Percentiles rank a stretch among this genome's conserved stretches.
These are phyloP conservation scores for Andinoacara biseriatus DNA, from an alignment of 2,113 vertebrate genomes.

Conservation along the genomic window DNA sequence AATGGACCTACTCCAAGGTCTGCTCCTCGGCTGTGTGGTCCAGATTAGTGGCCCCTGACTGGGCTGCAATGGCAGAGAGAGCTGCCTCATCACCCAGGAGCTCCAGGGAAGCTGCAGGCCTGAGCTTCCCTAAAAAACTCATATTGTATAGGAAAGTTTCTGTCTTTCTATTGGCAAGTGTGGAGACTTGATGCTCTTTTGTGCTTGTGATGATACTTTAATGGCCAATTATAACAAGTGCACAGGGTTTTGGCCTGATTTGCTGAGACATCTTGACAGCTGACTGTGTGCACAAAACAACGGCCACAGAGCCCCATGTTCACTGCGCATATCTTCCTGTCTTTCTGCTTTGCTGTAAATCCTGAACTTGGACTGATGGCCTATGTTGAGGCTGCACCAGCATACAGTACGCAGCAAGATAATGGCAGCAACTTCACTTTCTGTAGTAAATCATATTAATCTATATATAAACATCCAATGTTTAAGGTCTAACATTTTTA, in stretches of 20 bases:
- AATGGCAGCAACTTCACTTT: neutral
- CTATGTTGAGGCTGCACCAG: neutral
- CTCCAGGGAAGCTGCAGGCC: constrained; percentile 33
- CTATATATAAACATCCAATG: neutral
- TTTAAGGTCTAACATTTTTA: neutral
- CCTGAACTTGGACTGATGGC: neutral
- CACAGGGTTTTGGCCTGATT: constrained; percentile 29
- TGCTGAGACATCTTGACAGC: constrained; percentile 27
- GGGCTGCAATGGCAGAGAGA: constrained; percentile 25
- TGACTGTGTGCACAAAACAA: constrained; percentile 17
- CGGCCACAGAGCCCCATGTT: neutral
- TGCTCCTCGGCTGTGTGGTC: constrained; percentile 9
- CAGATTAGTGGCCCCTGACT: constrained; percentile 60
- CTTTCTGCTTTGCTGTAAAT: neutral
- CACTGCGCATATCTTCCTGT: neutral
- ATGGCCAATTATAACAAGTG: constrained; percentile 49
- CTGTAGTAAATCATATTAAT: neutral
- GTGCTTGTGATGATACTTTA: constrained; percentile 52
- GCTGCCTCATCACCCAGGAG: constrained; percentile 44
- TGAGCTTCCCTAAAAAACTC: constrained; percentile 1
- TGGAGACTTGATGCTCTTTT: constrained; percentile 1
- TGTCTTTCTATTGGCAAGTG: constrained; percentile 23
- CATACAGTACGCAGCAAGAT: neutral
- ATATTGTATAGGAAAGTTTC: constrained; percentile 3
- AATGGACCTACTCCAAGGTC: constrained; percentile 32